A percentile compares a stretch with the other conserved stretches of the same genome.
Evolutionary conservation across 2,797 vertebrate genomes (phyloP).

Genomic region (Acanthurus lineatus): DNA sequence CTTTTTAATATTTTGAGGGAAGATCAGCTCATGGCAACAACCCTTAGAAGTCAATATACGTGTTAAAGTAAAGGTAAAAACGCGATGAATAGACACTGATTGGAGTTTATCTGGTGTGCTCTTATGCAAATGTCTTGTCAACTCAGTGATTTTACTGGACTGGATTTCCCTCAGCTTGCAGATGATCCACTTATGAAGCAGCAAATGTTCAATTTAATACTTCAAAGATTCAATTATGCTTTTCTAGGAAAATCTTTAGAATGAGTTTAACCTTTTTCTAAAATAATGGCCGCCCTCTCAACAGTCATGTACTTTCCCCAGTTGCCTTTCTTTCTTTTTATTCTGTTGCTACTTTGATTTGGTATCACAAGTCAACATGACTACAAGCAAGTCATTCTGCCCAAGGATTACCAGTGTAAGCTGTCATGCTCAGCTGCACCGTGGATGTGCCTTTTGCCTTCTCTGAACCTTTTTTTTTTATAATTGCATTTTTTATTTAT

Average conservation of each 20-base stretch:
- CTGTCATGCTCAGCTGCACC: slow-evolving; percentile 70
- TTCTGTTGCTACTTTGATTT: slow-evolving; percentile 57
- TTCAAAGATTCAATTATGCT: not conserved
- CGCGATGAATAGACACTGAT: slow-evolving; percentile 22
- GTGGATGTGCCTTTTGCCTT: slow-evolving; percentile 67
- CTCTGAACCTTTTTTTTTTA: slow-evolving; percentile 66
- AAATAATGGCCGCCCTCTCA: not conserved
- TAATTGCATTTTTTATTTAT: slow-evolving; percentile 78
- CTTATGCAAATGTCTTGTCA: slow-evolving; percentile 17
- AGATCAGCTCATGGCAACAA: no score
- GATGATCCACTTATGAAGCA: not conserved
- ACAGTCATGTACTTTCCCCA: not conserved
- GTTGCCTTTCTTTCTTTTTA: not conserved
- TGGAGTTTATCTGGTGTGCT: slow-evolving; percentile 17
- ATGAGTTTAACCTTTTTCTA: not conserved
- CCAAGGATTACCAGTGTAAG: slow-evolving; percentile 79
- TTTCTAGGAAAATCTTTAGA: not conserved
- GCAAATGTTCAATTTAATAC: not conserved
- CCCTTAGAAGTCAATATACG: no score
- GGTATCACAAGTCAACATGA: slow-evolving; percentile 73
- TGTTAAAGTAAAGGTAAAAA: not conserved
- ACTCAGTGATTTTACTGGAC: not conserved
- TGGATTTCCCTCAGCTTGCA: slow-evolving; percentile 3
- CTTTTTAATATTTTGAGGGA: no score
- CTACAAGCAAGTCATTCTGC: slow-evolving; percentile 66